Evolutionary conservation across 2,888 invertebrate species (phyloP), one percentile per base, ranked within the genome.

Genomic region (Gerris lacustris): DNA sequence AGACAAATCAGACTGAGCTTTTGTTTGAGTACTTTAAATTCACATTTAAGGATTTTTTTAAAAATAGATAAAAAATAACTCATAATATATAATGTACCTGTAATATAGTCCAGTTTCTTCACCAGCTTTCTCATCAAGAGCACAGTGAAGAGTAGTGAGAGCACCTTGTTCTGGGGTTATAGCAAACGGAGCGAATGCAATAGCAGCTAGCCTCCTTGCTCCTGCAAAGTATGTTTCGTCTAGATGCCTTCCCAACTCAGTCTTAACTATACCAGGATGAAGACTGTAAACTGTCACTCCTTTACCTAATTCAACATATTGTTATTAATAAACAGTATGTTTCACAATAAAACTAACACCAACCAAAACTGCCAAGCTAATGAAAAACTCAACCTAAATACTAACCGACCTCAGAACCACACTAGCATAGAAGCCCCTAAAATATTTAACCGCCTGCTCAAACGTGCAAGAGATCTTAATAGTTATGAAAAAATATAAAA

Each of bases 201-300:
- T 73, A 2, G 80, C 78, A 63, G 83, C 78, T 0, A 85, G 62
- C 63, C 76, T 76, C 11, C 82, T 78, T 0, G 83, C 80, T 4
- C 86, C 86, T 67, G 79, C 79, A 77, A 84, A 86, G 73, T 84
- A 66, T 0, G 82, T 79, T 0, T 81, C 77, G 76, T 86, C 81
- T 74, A 87, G 77, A 80, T 88, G 84, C n/a, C 92, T 86, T 0
- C 86, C 86, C 6, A 93, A 79, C 76, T 92, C 91, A 0, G 93
- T 92, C 74, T 85, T 83, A 67, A 91, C 87, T 0, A 89, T 82
- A 0, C 91, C 91, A 0, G 91, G 91, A 78, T 91, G 90, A 0
- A 89, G 79, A 70, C 86, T 83, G 79, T 91, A 91, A 0, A 86
- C 86, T 55, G 84, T 87, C 0, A 91, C 84, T 4, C 84, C 86